Base-by-base conservation (phyloP, 23 tunicate genomes). In the Halocynthia aurantium region DNA sequence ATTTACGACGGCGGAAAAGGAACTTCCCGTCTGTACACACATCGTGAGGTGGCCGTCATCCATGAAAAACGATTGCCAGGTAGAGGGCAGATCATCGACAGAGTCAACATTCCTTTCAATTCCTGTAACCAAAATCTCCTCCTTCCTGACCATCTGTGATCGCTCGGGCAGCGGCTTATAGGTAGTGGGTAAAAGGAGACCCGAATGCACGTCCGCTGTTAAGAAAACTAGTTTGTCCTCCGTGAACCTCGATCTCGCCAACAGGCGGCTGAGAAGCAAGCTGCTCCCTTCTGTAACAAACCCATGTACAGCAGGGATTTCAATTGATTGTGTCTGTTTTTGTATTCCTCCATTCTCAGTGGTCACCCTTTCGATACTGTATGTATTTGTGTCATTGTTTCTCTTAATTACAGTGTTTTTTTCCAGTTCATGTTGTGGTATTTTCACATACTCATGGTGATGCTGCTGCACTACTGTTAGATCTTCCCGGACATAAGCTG, bases 21-120 rank as follows among this genome's bases (percentile, higher is more conserved):
- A 88, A 7, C 92, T 82, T 6, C 98, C 98, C 6, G 86, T 79
- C 61, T 92, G 98, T 12, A 92, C 67, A 61, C 88, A 55, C 88
- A 86, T 86, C 7, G 98, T 82, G 49, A 92, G 62, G 78, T 92
- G 98, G 13, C 92, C 98, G 62, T 92, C 98, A 10, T 80, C 85
- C 83, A 92, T 76, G 57, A 86, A 92, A 55, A 65, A 92, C 8
- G 88, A 67, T 55, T 75, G 98, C 98, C 98, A 92, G 8, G 88
- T 86, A 51, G 77, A 62, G 7, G 98, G 92, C 8, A 92, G 57
- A 57, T 86, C 98, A 7, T 61, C 21, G 12, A 62, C 61, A 7
- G 91, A 86, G 6, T 44, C 51, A 49, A 92, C 76, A 52, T 72
- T 73, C 40, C 98, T 77, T 64, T 92, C 98, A 22, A 92, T 92